phyloP scores from a whole-genome alignment of 1,140 invertebrate genomes.

The Lanistes nyassanus region DNA sequence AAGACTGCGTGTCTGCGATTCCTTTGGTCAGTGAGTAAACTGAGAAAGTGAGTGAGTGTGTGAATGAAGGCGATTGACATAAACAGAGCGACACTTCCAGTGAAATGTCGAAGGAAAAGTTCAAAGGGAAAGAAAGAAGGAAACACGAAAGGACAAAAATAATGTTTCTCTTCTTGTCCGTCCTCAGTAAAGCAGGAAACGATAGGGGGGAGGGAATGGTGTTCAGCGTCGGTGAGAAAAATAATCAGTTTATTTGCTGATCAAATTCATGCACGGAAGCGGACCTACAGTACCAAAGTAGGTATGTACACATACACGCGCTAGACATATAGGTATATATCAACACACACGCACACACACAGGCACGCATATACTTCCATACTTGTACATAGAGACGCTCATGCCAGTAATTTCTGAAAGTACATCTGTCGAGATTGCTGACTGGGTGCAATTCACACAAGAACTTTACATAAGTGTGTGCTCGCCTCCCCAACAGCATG shows the following conservation, averaged over 20 bases:
- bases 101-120: not conserved
- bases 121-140: not conserved
- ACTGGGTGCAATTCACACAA: too few species aligned
- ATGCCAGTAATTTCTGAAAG: too few species aligned
- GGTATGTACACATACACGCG: not conserved
- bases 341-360: slow-evolving; percentile 1
- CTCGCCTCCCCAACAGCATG: too few species aligned
- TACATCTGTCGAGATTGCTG: too few species aligned
- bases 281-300: not conserved
- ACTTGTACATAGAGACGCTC: slow-evolving; percentile 2
- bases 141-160: not conserved
- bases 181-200: not conserved
- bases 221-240: not conserved
- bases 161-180: not conserved
- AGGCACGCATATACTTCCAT: not conserved
- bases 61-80: too few species aligned
- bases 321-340: not conserved
- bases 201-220: not conserved
- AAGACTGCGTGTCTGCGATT: too few species aligned
- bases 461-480: too few species aligned
- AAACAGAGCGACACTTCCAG: not conserved
- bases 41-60: too few species aligned
- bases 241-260: not conserved
- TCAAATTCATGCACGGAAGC: not conserved
- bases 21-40: too few species aligned